Conservation (phyloP, 2,888 invertebrate species). For the Phrixothrix hirtus region DNA sequence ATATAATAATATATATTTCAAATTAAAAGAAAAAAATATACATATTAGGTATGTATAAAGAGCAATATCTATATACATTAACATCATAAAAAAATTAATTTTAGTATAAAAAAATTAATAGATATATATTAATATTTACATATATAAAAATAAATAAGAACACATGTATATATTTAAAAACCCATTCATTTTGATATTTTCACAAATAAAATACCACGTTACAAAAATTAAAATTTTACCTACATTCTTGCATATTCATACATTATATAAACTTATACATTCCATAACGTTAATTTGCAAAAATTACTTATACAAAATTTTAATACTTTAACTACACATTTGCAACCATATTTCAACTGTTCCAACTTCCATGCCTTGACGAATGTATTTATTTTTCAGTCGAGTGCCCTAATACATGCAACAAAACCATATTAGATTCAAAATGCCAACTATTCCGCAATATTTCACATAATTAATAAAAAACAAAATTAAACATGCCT, state of each 20-base stretch:
- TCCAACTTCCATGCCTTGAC: slow-evolving; percentile 22
- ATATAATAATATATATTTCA: slow-evolving; percentile 21
- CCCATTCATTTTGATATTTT: slow-evolving; percentile 1
- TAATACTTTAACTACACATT: slow-evolving; percentile 29
- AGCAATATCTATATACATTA: slow-evolving; percentile 22
- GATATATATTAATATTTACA: slow-evolving; percentile 1
- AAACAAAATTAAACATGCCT: slow-evolving; percentile 26
- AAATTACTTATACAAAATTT: no score
- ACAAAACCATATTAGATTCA: slow-evolving; percentile 25
- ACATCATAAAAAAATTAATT: slow-evolving; percentile 20
- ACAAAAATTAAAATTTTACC: neutral
- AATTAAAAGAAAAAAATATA: slow-evolving; percentile 22
- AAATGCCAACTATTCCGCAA: slow-evolving; percentile 5
- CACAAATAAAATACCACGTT: neutral
- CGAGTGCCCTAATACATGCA: slow-evolving; percentile 27
- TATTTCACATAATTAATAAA: slow-evolving; percentile 13
- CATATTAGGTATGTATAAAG: slow-evolving; percentile 22
- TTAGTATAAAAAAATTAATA: slow-evolving; percentile 15
- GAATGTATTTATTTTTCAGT: slow-evolving; percentile 22
- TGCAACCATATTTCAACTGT: slow-evolving; percentile 22
- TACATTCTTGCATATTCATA: neutral
- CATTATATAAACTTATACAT: neutral
- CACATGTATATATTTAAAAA: slow-evolving; percentile 7
- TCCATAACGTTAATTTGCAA: slow-evolving; percentile 8
- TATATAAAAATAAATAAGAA: slow-evolving; percentile 19